Evolutionary conservation across 2,113 vertebrate species (phyloP).

Genomic region (Antechinus flavipes): DNA sequence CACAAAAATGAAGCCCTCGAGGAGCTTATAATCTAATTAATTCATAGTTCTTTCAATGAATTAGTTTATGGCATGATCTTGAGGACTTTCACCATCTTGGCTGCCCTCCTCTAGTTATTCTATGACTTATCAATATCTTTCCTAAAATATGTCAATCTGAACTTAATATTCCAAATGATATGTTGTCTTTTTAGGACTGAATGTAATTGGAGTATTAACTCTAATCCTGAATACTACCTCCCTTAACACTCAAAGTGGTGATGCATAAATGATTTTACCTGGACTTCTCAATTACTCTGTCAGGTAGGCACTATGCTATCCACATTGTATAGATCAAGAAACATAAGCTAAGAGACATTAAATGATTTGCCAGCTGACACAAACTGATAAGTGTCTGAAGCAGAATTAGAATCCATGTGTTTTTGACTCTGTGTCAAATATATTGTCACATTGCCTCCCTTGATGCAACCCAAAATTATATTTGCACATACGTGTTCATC

Average conservation of each 20-base stretch:
- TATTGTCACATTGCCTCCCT: not conserved
- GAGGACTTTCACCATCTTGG: not conserved
- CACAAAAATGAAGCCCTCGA: not conserved
- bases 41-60: not conserved
- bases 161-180: not conserved
- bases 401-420: not conserved
- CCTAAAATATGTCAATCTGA: not conserved
- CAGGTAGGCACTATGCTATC: not conserved
- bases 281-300: not conserved
- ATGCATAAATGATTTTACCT: not conserved
- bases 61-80: not conserved
- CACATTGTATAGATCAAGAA: not conserved
- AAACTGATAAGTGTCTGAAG: not conserved
- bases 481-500: too few species aligned
- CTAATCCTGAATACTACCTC: not conserved
- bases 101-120: not conserved
- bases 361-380: not conserved
- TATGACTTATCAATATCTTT: not conserved
- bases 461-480: not conserved
- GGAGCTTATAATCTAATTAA: not conserved
- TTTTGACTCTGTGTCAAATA: not conserved
- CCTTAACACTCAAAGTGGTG: not conserved
- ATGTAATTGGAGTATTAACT: not conserved
- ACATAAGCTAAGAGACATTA: not conserved
- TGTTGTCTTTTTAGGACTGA: not conserved